These are phyloP conservation scores for Chymomyza caudatula DNA, from an alignment of 2,888 invertebrate genomes.

Conservation along the genomic window DNA sequence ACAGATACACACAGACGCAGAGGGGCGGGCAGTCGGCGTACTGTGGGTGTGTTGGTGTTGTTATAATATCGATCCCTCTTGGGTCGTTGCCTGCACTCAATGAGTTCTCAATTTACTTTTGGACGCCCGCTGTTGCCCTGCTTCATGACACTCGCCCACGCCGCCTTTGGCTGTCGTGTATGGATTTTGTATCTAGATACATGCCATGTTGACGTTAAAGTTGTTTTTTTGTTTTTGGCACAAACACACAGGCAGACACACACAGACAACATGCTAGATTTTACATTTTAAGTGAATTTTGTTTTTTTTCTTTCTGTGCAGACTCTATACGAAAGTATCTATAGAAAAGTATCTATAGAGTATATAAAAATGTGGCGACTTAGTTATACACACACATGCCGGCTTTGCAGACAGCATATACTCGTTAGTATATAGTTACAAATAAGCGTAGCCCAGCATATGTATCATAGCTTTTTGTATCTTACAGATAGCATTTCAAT, in stretches of 20 bases:
- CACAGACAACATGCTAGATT: not conserved
- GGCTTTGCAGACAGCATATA: not conserved
- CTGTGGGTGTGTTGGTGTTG: conserved; percentile 25
- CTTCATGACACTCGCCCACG: not conserved
- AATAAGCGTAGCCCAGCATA: not conserved
- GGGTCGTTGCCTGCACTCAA: conserved; percentile 70
- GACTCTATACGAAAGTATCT: not conserved
- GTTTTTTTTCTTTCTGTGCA: not conserved
- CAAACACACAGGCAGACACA: not conserved
- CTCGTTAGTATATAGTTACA: not conserved
- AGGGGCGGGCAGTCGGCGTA: conserved; percentile 7
- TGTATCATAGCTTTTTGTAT: not conserved
- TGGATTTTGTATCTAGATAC: conserved; percentile 50
- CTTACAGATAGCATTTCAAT: not conserved
- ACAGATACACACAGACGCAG: conserved; percentile 17
- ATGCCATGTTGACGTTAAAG: conserved; percentile 15
- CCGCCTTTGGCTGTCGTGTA: conserved; percentile 15
- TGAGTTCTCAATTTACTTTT: conserved; percentile 67
- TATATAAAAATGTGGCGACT: not conserved
- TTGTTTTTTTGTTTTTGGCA: conserved; percentile 1
- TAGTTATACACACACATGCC: no score
- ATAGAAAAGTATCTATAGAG: not conserved
- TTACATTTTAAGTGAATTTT: conserved; percentile 30
- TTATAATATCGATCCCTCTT: conserved; percentile 70
- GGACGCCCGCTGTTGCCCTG: not conserved